Evolutionary conservation across 2,797 vertebrate species (phyloP).

Genomic region (Hyperoplus lanceolatus): DNA sequence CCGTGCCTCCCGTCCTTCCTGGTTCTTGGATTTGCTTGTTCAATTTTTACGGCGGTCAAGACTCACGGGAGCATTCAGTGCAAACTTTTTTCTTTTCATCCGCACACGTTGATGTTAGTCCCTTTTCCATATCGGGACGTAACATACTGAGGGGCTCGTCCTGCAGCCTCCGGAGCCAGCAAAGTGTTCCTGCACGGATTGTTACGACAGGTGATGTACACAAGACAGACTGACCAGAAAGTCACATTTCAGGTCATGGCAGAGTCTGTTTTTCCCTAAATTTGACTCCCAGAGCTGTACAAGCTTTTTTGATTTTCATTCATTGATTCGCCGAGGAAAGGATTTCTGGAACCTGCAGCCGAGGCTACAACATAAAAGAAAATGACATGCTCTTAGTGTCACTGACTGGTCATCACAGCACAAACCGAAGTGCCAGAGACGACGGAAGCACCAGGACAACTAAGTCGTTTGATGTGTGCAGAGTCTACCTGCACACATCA

Average conservation of each 20-base stretch:
- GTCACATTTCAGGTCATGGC: constrained; percentile 6
- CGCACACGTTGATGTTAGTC: constrained; percentile 6
- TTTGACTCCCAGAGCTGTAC: not conserved
- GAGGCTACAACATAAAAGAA: not conserved
- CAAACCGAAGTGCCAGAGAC: constrained; percentile 13
- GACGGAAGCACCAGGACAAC: not conserved
- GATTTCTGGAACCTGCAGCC: constrained; percentile 22
- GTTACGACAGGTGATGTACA: constrained; percentile 39
- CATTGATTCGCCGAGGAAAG: not conserved
- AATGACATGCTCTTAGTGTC: constrained; percentile 41
- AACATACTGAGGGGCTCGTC: no score
- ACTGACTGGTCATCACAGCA: constrained; percentile 22
- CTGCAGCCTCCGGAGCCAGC: not conserved
- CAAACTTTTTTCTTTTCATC: constrained; percentile 48
- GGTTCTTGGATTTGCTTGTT: not conserved
- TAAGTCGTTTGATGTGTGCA: not conserved
- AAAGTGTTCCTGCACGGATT: constrained; percentile 22
- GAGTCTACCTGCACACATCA: constrained; percentile 26
- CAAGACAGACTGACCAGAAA: not conserved
- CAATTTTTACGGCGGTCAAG: not conserved
- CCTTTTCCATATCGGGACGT: no score
- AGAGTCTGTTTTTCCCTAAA: not conserved
- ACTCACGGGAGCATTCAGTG: constrained; percentile 16
- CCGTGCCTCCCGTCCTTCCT: no score
- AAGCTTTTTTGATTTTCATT: not conserved